These are phyloP conservation scores for Lagodon rhomboides DNA, from an alignment of 2,797 vertebrate genomes.

Conservation along the genomic window DNA sequence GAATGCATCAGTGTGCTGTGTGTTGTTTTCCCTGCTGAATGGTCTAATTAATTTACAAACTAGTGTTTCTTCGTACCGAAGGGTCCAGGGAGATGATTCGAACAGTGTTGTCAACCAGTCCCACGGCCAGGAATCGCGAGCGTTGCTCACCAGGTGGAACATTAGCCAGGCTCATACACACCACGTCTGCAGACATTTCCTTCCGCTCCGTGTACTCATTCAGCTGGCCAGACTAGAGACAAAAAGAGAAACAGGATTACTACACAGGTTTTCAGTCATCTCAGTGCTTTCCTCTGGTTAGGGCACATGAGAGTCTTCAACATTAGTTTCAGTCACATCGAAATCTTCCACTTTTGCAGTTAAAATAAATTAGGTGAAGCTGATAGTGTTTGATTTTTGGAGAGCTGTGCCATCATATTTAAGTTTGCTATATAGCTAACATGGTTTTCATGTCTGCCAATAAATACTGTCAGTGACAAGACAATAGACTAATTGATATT, in stretches of 20 bases:
- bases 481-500: too few species aligned
- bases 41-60: neutral
- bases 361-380: neutral
- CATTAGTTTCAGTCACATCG: neutral
- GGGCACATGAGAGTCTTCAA: neutral
- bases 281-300: neutral
- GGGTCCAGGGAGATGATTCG: constrained; percentile 98
- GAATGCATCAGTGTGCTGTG: neutral
- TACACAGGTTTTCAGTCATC: neutral
- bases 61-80: constrained; percentile 85
- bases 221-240: constrained; percentile 93
- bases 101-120: constrained; percentile 97
- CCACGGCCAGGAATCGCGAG: constrained; percentile 96
- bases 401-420: neutral
- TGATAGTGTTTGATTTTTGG: neutral
- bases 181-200: constrained; percentile 98
- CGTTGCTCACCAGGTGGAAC: constrained; percentile 98
- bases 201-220: constrained; percentile 99
- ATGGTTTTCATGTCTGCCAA: neutral
- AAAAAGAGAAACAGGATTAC: neutral
- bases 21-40: neutral
- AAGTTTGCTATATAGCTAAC: neutral
- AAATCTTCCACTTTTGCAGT: neutral
- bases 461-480: neutral
- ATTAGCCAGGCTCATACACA: constrained; percentile 98